These are phyloP conservation scores for Anser cygnoides DNA, from an alignment of 2,113 vertebrate species.

Conservation along the genomic window DNA sequence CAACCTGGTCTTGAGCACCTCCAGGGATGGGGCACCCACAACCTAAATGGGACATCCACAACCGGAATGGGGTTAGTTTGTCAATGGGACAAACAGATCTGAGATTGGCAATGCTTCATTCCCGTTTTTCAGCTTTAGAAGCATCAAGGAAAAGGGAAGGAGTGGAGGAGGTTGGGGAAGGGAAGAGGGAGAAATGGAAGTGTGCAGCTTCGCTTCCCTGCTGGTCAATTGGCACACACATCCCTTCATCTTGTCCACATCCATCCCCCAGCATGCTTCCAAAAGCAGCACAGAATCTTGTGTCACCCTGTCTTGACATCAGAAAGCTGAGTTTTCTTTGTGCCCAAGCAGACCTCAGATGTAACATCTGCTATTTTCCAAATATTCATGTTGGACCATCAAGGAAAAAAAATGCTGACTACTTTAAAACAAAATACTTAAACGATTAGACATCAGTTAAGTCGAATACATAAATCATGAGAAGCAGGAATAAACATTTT, in stretches of 20 bases:
- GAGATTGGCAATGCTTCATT: neutral
- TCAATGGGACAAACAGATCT: no score
- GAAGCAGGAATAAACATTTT: neutral
- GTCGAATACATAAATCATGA: neutral
- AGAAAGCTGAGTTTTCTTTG: neutral
- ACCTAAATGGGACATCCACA: no score
- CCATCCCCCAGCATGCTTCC: neutral
- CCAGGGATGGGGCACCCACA: no score
- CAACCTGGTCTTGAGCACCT: no score
- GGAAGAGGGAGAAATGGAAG: neutral
- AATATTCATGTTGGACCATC: neutral
- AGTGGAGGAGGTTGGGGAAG: neutral
- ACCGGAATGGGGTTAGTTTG: no score
- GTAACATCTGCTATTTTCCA: neutral
- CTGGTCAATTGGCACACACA: neutral
- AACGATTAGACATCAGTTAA: neutral
- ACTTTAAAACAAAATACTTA: neutral
- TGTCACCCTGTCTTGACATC: neutral
- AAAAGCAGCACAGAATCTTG: neutral
- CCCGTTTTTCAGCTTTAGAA: neutral
- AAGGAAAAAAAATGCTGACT: neutral
- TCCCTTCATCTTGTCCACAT: neutral
- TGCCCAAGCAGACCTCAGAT: neutral
- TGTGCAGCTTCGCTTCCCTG: fast-evolving
- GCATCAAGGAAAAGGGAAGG: neutral